Evolutionary conservation across 2,113 vertebrate genomes (phyloP).

Genomic region (Thamnaconus septentrionalis): DNA sequence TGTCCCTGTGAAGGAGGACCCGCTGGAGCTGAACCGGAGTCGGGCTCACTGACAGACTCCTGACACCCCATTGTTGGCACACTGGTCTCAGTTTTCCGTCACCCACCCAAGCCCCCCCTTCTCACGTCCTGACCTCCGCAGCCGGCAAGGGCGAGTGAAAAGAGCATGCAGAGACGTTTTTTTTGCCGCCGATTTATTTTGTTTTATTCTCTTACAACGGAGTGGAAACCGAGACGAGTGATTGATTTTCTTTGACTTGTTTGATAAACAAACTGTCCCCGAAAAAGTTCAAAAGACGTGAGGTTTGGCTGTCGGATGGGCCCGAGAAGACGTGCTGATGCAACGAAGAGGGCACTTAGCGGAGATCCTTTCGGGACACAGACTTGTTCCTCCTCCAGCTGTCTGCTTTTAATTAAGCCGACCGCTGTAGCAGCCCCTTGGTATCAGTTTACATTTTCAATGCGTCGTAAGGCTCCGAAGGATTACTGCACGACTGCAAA

Average conservation of each 20-base stretch:
- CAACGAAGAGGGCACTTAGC: constrained; percentile 50
- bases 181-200: no score
- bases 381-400: constrained; percentile 53
- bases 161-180: neutral
- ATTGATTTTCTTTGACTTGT: no score
- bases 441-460: no score
- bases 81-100: constrained; percentile 46
- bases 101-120: constrained; percentile 10
- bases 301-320: constrained; percentile 39
- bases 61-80: constrained; percentile 42
- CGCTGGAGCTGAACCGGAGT: constrained; percentile 43
- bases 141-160: constrained; percentile 27
- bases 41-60: constrained; percentile 52
- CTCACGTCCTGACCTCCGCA: constrained; percentile 36
- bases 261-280: no score
- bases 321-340: constrained; percentile 47
- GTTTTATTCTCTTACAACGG: no score
- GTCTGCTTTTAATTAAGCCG: constrained; percentile 68
- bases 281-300: constrained; percentile 1
- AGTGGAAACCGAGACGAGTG: no score
- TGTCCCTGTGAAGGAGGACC: constrained; percentile 53
- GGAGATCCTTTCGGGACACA: constrained; percentile 51
- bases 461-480: no score
- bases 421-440: constrained; percentile 21
- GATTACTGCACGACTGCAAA: constrained; percentile 4